Percentiles rank a stretch among this genome's conserved stretches.
Conservation (phyloP, 2,113 vertebrate species). For the Arenaria interpres region DNA sequence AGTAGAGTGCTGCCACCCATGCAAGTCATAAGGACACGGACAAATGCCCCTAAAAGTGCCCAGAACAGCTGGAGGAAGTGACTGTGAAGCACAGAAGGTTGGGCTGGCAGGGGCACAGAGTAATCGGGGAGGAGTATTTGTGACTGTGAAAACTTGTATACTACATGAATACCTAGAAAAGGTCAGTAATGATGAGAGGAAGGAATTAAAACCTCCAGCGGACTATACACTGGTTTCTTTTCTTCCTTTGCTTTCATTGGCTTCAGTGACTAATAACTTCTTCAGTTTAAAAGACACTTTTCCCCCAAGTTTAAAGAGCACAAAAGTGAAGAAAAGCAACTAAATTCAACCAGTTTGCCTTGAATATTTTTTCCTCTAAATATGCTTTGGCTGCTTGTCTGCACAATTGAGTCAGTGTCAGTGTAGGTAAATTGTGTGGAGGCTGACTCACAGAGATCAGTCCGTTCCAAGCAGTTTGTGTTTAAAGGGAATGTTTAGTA, state of each 20-base stretch:
- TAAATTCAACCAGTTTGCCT: neutral
- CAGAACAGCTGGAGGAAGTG: neutral
- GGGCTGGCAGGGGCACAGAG: neutral
- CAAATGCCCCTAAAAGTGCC: neutral
- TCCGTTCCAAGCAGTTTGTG: neutral
- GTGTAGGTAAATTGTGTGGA: neutral
- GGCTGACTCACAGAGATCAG: neutral
- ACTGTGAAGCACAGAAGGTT: neutral
- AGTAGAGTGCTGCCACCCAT: neutral
- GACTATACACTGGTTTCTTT: neutral
- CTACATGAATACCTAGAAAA: neutral
- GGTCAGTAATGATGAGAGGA: neutral
- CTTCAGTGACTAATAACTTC: neutral
- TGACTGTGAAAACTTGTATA: neutral
- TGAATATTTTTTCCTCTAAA: neutral
- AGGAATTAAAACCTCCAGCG: neutral
- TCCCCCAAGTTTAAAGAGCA: neutral
- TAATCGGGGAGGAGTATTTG: neutral
- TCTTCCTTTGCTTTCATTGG: neutral
- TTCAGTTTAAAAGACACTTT: neutral
- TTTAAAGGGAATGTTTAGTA: neutral
- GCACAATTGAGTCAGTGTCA: neutral
- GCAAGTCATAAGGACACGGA: neutral
- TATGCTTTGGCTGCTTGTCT: neutral
- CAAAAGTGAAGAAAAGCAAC: neutral